A percentile compares a stretch with the other conserved stretches of the same genome.
Conservation (phyloP, 2,888 invertebrate species). For the Entomobrya proxima region DNA sequence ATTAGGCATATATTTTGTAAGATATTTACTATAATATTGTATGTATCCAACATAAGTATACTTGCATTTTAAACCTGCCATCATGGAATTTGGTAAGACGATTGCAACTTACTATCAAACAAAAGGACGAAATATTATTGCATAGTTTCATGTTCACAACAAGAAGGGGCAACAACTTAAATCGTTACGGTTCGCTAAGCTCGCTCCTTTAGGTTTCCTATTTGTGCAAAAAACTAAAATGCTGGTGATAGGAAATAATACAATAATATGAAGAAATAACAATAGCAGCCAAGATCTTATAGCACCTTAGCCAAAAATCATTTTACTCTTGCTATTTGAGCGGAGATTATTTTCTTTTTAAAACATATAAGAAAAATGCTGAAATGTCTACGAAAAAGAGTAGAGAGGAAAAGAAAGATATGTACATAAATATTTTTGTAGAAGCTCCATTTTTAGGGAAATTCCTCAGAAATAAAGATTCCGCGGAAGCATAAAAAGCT, state of each 20-base stretch:
- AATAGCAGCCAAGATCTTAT: neutral
- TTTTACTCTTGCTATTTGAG: neutral
- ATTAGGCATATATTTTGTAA: no score
- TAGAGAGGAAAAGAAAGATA: constrained; percentile 29
- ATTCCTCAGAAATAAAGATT: constrained; percentile 43
- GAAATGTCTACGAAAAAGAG: constrained; percentile 1
- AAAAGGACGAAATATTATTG: constrained; percentile 24
- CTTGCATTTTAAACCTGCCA: neutral
- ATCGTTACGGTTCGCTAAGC: constrained; percentile 49
- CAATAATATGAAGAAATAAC: constrained; percentile 3
- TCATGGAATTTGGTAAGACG: neutral
- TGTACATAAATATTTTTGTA: constrained; percentile 14
- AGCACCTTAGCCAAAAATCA: neutral
- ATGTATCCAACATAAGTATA: no score
- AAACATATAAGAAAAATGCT: neutral
- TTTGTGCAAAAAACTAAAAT: constrained; percentile 44
- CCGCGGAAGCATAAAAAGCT: neutral
- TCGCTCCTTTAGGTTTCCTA: constrained; percentile 49
- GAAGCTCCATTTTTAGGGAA: constrained; percentile 54
- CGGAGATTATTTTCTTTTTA: neutral
- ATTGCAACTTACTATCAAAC: neutral
- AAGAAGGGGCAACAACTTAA: constrained; percentile 38
- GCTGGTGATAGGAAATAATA: neutral
- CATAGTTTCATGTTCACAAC: constrained; percentile 57
- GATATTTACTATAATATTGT: no score